phyloP scores from a whole-genome alignment of 2,888 invertebrate genomes.

The Lithophane semibrunnea region DNA sequence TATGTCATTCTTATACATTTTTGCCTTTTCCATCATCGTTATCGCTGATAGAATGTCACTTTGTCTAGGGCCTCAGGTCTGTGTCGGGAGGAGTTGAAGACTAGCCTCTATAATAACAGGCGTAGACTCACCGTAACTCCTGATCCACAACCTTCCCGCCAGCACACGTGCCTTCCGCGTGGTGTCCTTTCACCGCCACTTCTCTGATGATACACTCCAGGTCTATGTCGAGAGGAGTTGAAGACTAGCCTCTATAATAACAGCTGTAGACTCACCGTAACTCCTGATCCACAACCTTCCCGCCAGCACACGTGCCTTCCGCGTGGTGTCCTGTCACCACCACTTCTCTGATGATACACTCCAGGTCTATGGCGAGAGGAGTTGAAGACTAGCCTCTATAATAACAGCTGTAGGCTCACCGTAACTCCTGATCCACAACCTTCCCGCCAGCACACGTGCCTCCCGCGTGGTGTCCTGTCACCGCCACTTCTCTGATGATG shows the following conservation, averaged over 20 bases:
- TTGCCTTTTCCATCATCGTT: too few relatives aligned
- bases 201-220: slow-evolving; percentile 87
- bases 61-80: too few relatives aligned
- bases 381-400: background rate
- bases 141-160: background rate
- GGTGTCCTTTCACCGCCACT: slow-evolving; percentile 93
- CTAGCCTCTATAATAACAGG: background rate
- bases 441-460: slow-evolving; percentile 95
- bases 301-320: slow-evolving; percentile 86
- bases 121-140: too few relatives aligned
- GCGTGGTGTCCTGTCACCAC: slow-evolving; percentile 94
- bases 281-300: background rate
- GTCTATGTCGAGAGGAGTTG: background rate
- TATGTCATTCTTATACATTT: too few relatives aligned
- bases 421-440: slow-evolving; percentile 93
- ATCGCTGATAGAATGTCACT: too few relatives aligned
- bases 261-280: background rate
- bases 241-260: background rate
- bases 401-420: slow-evolving; percentile 72
- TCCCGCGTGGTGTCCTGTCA: slow-evolving; percentile 95
- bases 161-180: slow-evolving; percentile 91
- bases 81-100: background rate
- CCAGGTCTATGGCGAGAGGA: too few relatives aligned
- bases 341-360: slow-evolving; percentile 91
- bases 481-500: slow-evolving; percentile 91